Percentiles rank a stretch among this genome's conserved stretches.
These are phyloP conservation scores for Furnarius figulus DNA, from an alignment of 2,113 vertebrate species.

Conservation along the genomic window DNA sequence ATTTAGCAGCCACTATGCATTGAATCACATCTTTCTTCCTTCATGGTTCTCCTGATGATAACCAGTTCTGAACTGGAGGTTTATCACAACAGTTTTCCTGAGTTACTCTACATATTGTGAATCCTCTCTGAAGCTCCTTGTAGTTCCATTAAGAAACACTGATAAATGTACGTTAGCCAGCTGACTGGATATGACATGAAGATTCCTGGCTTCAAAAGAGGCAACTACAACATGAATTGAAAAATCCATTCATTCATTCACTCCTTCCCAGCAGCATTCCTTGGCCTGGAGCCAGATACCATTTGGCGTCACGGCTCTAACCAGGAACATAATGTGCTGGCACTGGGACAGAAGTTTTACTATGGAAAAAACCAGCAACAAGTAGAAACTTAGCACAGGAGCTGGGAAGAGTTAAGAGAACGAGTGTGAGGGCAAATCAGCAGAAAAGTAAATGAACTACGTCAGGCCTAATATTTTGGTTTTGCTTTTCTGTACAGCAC, in stretches of 20 bases:
- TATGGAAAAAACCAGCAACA: conserved; percentile 26
- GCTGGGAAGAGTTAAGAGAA: not conserved
- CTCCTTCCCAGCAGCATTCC: conserved; percentile 65
- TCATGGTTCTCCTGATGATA: not conserved
- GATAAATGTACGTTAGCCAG: not conserved
- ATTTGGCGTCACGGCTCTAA: conserved; percentile 75
- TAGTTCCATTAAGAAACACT: not conserved
- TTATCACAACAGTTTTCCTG: not conserved
- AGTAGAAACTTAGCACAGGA: conserved; percentile 13
- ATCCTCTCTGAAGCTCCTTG: not conserved
- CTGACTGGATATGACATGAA: not conserved
- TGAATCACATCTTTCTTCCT: not conserved
- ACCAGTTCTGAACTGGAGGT: not conserved
- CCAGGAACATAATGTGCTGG: conserved; percentile 83
- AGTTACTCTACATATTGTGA: not conserved
- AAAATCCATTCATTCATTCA: conserved; percentile 43
- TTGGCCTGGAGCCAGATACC: conserved; percentile 73
- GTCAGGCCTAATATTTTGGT: not conserved
- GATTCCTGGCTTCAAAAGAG: not conserved
- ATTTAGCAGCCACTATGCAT: not conserved
- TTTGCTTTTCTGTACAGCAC: not conserved
- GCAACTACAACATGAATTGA: conserved; percentile 5
- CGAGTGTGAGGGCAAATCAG: not conserved
- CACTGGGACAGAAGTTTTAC: conserved; percentile 40
- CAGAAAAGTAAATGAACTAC: not conserved